Evolutionary conservation across 2,888 invertebrate genomes (phyloP), one percentile per base, ranked within the genome.

Genomic region (Metacarcinus magister): DNA sequence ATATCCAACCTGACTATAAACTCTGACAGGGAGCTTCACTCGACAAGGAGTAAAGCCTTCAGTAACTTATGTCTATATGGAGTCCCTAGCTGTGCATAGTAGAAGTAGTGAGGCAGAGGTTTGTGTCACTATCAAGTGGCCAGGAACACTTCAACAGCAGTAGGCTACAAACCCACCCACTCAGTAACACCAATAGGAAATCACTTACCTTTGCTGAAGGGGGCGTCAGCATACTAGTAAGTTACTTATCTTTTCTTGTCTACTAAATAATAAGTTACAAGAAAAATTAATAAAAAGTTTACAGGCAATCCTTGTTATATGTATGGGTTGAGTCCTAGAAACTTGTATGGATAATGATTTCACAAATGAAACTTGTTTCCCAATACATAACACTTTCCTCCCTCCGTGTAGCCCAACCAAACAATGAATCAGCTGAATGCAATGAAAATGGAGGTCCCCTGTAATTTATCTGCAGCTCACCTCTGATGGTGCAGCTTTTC

Each of bases 91-190:
- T 48, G 48, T 94, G 89, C 89, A 89, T 89, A 94, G 94, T 32
- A 54, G 39, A 39, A 39, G 94, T 94, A 95, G 95, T 95, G 93
- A 95, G 93, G 95, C 95, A 95, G 93, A 95, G 95, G 95, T 93
- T 93, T 95, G 95, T 89, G 75, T 89, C 87, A 95, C 87, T n/a
- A 39, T 32, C 19, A 60, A 75, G 96, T 96, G 94, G 96, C 96
- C 87, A 89, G 82, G 90, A 96, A 92, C 54, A 96, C 96, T 96
- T 46, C 89, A 94, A 94, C 67, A 91, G 48, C 94, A 96, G 94
- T 94, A 94, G 94, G 96, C 96, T 96, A 32, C 94, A 46, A 90
- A 48, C 48, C 67, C 96, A 96, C 89, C 89, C 46, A 82, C 43
- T 87, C 16, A 87, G 87, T 87, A 87, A 87, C 87, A 87, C 39